Conservation (phyloP, 2,888 invertebrate genomes). For the Dicranocentrus wangi region DNA sequence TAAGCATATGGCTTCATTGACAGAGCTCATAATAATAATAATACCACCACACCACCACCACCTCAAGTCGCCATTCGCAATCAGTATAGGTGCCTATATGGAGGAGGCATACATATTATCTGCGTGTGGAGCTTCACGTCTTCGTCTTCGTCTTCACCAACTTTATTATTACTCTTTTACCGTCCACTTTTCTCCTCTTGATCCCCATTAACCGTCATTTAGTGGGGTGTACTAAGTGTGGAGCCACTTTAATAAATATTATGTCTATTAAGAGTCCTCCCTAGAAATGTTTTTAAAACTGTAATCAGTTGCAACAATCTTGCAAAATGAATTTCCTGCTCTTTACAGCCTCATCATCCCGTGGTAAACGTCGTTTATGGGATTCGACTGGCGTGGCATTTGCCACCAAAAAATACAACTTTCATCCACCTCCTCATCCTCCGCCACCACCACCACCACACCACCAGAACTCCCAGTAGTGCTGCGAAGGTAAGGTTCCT, state of each 20-base stretch:
- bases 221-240: background rate
- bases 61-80: too few relatives aligned
- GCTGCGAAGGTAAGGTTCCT: too few relatives aligned
- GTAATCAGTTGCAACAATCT: conserved; percentile 51
- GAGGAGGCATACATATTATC: too few relatives aligned
- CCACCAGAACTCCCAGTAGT: too few relatives aligned
- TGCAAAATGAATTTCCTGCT: conserved; percentile 64
- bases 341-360: conserved; percentile 53
- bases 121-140: too few relatives aligned
- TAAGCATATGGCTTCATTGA: background rate
- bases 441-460: too few relatives aligned
- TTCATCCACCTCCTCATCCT: conserved; percentile 19
- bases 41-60: too few relatives aligned
- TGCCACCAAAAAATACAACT: background rate
- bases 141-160: too few relatives aligned
- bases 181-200: too few relatives aligned
- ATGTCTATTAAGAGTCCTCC: background rate
- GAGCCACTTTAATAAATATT: conserved; percentile 1
- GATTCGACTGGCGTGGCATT: conserved; percentile 11
- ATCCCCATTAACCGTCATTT: too few relatives aligned
- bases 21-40: background rate
- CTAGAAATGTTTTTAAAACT: conserved; percentile 10
- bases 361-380: conserved; percentile 30
- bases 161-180: too few relatives aligned
- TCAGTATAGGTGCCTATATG: too few relatives aligned